Evolutionary conservation across 2,888 invertebrate species (phyloP).

Genomic region (Acleris laterana): DNA sequence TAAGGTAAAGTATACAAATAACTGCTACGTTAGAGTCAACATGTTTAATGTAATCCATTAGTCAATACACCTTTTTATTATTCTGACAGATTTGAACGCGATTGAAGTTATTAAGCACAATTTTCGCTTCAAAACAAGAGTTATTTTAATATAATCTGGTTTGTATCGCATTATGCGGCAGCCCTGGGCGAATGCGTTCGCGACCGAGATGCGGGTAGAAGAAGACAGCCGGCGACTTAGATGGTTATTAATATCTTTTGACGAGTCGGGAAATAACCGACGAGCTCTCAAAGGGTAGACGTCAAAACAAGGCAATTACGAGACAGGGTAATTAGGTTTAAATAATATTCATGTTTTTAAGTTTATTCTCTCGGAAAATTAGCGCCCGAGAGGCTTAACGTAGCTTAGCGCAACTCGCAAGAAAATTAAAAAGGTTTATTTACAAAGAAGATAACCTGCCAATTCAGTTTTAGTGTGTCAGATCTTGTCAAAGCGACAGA

Average conservation of each 20-base stretch:
- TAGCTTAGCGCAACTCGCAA: constrained; percentile 22
- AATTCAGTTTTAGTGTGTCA: neutral
- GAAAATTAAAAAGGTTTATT: constrained; percentile 24
- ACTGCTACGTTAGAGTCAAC: neutral
- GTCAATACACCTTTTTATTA: too few relatives aligned
- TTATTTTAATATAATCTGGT: constrained; percentile 9
- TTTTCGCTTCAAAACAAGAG: neutral
- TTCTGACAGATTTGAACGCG: neutral
- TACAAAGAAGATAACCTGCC: constrained; percentile 13
- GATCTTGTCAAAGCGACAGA: too few relatives aligned
- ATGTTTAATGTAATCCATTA: too few relatives aligned
- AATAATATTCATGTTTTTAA: constrained; percentile 68
- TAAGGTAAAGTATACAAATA: neutral
- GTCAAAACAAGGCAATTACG: constrained; percentile 83
- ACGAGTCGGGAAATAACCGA: constrained; percentile 74
- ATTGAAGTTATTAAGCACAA: neutral
- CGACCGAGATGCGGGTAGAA: constrained; percentile 59
- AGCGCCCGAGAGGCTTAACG: constrained; percentile 36
- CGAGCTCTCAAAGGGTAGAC: constrained; percentile 79
- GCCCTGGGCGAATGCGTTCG: constrained; percentile 40
- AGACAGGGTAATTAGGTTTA: constrained; percentile 80
- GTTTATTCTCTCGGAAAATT: constrained; percentile 54
- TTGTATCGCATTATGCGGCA: constrained; percentile 23
- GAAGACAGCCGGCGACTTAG: constrained; percentile 72
- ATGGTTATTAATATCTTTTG: constrained; percentile 82